Evolutionary conservation across 2,113 vertebrate genomes (phyloP).

Genomic region (Dendropsophus ebraccatus): DNA sequence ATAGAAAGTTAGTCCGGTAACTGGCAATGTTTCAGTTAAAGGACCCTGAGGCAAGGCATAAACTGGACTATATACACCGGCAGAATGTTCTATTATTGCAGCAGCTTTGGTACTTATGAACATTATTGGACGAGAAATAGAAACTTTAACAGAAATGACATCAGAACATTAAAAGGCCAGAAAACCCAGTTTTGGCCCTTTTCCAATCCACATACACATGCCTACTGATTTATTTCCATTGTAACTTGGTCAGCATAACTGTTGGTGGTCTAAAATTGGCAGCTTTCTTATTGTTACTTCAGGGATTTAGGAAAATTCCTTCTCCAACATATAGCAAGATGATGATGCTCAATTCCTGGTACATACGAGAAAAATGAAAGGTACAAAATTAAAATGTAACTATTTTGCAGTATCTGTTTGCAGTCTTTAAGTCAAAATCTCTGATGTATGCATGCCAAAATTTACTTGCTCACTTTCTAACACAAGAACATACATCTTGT

Average conservation of each 20-base stretch:
- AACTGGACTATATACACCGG: neutral
- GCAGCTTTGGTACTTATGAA: neutral
- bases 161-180: neutral
- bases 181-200: neutral
- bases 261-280: slow-evolving; percentile 8
- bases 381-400: neutral
- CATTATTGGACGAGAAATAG: neutral
- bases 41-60: neutral
- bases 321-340: neutral
- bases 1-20: neutral
- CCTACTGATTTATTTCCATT: slow-evolving; percentile 4
- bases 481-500: too few species aligned
- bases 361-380: neutral
- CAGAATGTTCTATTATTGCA: neutral
- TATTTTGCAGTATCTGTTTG: neutral
- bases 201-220: neutral
- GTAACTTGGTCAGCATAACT: neutral
- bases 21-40: neutral
- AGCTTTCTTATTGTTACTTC: neutral
- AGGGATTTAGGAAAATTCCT: neutral
- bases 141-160: neutral
- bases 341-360: neutral
- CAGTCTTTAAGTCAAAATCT: too few species aligned
- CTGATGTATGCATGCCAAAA: too few species aligned
- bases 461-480: too few species aligned